phyloP scores from a whole-genome alignment of 2,888 invertebrate species.

The Ephialtes manifestator region DNA sequence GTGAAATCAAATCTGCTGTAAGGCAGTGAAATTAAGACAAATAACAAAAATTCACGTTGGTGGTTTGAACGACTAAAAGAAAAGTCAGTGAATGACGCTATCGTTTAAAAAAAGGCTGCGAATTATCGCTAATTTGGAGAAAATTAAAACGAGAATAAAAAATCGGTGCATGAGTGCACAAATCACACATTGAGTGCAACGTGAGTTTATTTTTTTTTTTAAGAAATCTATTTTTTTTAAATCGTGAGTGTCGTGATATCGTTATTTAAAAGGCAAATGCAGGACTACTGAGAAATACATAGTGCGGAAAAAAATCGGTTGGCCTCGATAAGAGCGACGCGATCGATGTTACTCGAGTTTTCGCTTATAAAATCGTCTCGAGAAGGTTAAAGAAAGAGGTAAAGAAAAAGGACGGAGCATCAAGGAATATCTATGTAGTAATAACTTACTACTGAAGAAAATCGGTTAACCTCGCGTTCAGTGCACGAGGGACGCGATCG shows the following conservation, averaged over 20 bases:
- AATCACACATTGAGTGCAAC: background rate
- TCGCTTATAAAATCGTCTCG: background rate
- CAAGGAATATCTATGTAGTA: background rate
- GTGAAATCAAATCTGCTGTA: background rate
- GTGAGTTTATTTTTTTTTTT: background rate
- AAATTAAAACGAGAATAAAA: background rate
- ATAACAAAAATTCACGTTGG: background rate
- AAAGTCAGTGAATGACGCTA: background rate
- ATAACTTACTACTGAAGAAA: background rate
- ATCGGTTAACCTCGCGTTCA: constrained; percentile 20
- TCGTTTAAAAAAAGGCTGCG: background rate
- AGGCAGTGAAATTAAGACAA: background rate
- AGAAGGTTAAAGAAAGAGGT: background rate
- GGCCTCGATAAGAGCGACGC: background rate
- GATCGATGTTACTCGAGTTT: background rate
- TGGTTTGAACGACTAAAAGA: background rate
- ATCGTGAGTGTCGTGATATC: background rate
- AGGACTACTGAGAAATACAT: background rate
- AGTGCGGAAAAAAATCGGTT: background rate
- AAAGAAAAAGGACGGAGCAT: background rate
- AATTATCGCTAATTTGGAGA: background rate
- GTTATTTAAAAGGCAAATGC: too few species aligned
- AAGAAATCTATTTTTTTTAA: background rate
- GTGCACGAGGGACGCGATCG: constrained; percentile 2
- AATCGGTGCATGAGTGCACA: background rate